These are phyloP conservation scores for Buphagus erythrorhynchus DNA, from an alignment of 2,797 vertebrate species.

Conservation along the genomic window DNA sequence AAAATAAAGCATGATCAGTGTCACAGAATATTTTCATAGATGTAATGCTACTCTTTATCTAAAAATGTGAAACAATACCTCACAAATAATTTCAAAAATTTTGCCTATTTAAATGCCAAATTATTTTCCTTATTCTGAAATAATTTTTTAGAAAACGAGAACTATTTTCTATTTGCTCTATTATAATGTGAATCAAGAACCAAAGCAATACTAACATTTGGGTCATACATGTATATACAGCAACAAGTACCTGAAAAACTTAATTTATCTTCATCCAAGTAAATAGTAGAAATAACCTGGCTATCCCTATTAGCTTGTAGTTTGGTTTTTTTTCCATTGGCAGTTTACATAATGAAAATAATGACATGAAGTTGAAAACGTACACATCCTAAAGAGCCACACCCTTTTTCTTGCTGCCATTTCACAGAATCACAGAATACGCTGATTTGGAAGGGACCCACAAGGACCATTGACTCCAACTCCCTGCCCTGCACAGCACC, in stretches of 20 bases:
- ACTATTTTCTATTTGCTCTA: background rate
- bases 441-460: background rate
- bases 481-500: background rate
- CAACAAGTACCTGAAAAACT: background rate
- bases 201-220: background rate
- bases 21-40: background rate
- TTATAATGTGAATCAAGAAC: background rate
- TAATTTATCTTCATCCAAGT: background rate
- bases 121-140: background rate
- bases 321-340: background rate
- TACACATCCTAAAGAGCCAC: background rate
- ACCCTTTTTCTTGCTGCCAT: background rate
- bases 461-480: fast-evolving
- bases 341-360: background rate
- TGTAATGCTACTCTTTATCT: background rate
- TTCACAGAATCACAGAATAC: background rate
- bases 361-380: background rate
- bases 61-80: background rate
- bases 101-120: background rate
- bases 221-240: background rate
- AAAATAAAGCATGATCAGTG: background rate
- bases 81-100: background rate
- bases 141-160: background rate
- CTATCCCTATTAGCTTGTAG: background rate
- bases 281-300: background rate